A percentile compares a stretch with the other conserved stretches of the same genome.
Conservation (phyloP, 2,113 vertebrate species). For the Cavia aperea region DNA sequence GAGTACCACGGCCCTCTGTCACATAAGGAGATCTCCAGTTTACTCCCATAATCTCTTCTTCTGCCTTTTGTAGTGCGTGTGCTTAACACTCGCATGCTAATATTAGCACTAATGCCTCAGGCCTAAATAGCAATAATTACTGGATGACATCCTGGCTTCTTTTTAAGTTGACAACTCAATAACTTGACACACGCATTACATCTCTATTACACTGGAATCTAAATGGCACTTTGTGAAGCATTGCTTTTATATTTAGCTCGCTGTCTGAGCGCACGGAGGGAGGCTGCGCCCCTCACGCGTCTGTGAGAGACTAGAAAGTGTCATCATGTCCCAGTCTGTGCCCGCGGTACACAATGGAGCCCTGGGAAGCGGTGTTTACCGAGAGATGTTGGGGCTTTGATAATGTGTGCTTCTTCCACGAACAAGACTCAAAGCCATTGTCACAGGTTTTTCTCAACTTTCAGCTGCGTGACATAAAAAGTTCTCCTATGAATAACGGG, state of each 20-base stretch:
- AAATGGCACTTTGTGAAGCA: conserved; percentile 57
- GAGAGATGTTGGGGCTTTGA: neutral
- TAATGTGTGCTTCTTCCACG: conserved; percentile 15
- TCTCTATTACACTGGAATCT: conserved; percentile 69
- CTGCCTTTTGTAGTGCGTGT: conserved; percentile 46
- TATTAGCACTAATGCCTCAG: conserved; percentile 63
- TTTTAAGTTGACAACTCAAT: conserved; percentile 74
- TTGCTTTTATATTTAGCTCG: conserved; percentile 66
- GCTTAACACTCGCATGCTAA: conserved; percentile 65
- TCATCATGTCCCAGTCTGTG: conserved; percentile 55
- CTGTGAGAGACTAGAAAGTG: conserved; percentile 47
- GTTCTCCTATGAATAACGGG: neutral
- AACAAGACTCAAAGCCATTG: conserved; percentile 6
- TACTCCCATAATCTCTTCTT: conserved; percentile 36
- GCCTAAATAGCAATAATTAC: conserved; percentile 68
- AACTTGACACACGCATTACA: conserved; percentile 69
- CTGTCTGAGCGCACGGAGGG: conserved; percentile 52
- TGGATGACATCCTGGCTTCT: conserved; percentile 69
- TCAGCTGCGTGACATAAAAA: neutral
- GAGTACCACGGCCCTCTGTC: neutral
- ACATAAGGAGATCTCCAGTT: conserved; percentile 44
- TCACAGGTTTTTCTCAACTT: neutral
- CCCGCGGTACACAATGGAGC: conserved; percentile 45
- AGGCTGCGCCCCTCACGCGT: conserved; percentile 42
- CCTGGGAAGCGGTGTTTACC: conserved; percentile 55